Evolutionary conservation across 2,113 vertebrate species (phyloP), one percentile per base, ranked within the genome.

Genomic region (Octodon degus): DNA sequence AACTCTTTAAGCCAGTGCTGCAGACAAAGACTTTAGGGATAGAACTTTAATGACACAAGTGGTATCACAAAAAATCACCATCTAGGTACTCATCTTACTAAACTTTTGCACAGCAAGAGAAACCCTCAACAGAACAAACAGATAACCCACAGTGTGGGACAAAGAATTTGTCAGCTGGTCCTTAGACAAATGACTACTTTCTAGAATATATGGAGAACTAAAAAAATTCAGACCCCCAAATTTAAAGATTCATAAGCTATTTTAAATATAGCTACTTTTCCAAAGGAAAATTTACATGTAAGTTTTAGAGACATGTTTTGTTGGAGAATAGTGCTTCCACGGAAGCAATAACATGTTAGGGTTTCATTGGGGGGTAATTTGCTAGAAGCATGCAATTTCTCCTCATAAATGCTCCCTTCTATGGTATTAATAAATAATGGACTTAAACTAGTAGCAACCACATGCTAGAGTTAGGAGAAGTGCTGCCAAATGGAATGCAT

Each of bases 241-340:
- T 70, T 70, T 20, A 70, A n/a, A n/a, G 68, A 70, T 76, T 30
- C 7, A 14, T 65, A 43, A 89, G 12, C 7, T 85, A 60, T 89
- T 86, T 86, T 90, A 96, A 94, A 68, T 94, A 85, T 0, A 19
- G 30, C 25, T 70, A 5, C 20, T 89, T 95, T 89, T n/a, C 32
- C 50, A 43, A 55, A 82, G 80, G 16, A 27, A 88, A 79, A 85
- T 67, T 68, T 80, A 40, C 12, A 27, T 16, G 11, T 3, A 65
- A 79, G 47, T 72, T 86, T 37, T 63, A 91, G 84, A n/a, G 91
- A 70, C 65, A 30, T 53, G 20, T 70, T 86, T 96, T 92, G 10
- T 92, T 90, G 63, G 53, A 89, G 43, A 12, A 58, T 10, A 80
- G 60, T 82, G 53, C 2, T 40, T 25, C 50, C 65, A 30, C 58